Conservation (phyloP, 2,888 invertebrate species). For the Hofmannophila pseudospretella region DNA sequence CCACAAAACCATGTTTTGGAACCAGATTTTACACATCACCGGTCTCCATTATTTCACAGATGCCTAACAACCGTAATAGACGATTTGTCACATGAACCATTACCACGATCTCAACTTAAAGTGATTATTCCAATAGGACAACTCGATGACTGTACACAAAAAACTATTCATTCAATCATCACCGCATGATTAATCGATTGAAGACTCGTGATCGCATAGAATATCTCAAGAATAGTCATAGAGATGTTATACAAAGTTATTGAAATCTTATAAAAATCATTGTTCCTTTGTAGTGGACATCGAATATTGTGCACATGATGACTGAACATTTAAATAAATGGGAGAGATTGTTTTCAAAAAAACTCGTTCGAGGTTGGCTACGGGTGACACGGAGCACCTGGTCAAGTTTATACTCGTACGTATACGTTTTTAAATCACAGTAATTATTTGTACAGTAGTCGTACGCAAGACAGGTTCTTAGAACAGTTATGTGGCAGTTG, state of each 20-base stretch:
- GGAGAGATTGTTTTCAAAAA: constrained; percentile 11
- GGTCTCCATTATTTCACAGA: constrained; percentile 27
- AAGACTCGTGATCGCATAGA: constrained; percentile 27
- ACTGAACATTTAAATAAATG: constrained; percentile 16
- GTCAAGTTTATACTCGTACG: constrained; percentile 12
- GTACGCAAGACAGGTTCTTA: constrained; percentile 29
- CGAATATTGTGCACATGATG: constrained; percentile 8
- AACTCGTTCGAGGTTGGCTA: constrained; percentile 10
- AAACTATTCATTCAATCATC: constrained; percentile 24
- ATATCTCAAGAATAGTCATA: constrained; percentile 15
- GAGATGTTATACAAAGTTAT: not conserved
- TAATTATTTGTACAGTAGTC: constrained; percentile 30
- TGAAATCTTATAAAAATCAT: constrained; percentile 1
- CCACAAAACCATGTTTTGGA: constrained; percentile 38
- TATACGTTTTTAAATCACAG: constrained; percentile 33
- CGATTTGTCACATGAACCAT: constrained; percentile 33
- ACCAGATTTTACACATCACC: constrained; percentile 30
- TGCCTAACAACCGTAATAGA: constrained; percentile 22
- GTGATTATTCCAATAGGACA: constrained; percentile 32
- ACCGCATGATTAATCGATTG: constrained; percentile 47
- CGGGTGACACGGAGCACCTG: constrained; percentile 9
- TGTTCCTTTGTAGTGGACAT: not conserved
- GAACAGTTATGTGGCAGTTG: constrained; percentile 39
- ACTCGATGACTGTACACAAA: constrained; percentile 44
- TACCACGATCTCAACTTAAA: constrained; percentile 16